Evolutionary conservation across 1,140 invertebrate species (phyloP), one percentile per base, ranked within the genome.

Genomic region (Drosophila simulans): DNA sequence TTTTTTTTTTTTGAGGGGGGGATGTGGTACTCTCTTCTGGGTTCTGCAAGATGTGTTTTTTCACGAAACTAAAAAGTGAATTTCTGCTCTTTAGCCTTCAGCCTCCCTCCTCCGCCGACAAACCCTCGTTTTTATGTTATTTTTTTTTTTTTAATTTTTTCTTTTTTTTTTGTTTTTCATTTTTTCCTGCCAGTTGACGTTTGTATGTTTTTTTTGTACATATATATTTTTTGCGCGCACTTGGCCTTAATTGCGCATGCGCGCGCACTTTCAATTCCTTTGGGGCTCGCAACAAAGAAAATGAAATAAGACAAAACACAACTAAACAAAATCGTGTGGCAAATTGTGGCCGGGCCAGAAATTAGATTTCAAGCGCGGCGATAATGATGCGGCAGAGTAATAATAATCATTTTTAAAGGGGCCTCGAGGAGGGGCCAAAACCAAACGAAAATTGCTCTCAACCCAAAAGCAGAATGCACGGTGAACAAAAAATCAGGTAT

Each of bases 201-300:
- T 63, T 56, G 31, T 8, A 0, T 8, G 8, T 69, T 59, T 60
- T 40, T 40, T 31, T 66, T 51, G 27, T 7, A 8, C 1, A 8
- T 31, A 31, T 31, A 8, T 31, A 8, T 31, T 31, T 60, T 63
- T 70, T 77, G 62, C 68, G 79, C 75, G 83, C 83, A 86, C 84
- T 86, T 86, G 83, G 84, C 83, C 83, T 86, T 86, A 86, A 86
- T 89, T 89, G 83, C 82, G 83, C 69, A 77, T 81, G 78, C 74
- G 63, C 80, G 77, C 81, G 68, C 68, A 89, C 83, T 86, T 86
- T 89, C 84, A 83, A 86, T 86, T 86, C 84, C 83, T 85, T 78
- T 77, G 43, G 59, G 77, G 63, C 60, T 49, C 40, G 64, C 35
- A 66, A 65, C 64, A 68, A 68, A 68, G 64, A 42, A 66, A 68